A percentile compares a stretch with the other conserved stretches of the same genome.
Evolutionary conservation across 2,797 vertebrate genomes (phyloP).

Genomic region (Falco berigora): DNA sequence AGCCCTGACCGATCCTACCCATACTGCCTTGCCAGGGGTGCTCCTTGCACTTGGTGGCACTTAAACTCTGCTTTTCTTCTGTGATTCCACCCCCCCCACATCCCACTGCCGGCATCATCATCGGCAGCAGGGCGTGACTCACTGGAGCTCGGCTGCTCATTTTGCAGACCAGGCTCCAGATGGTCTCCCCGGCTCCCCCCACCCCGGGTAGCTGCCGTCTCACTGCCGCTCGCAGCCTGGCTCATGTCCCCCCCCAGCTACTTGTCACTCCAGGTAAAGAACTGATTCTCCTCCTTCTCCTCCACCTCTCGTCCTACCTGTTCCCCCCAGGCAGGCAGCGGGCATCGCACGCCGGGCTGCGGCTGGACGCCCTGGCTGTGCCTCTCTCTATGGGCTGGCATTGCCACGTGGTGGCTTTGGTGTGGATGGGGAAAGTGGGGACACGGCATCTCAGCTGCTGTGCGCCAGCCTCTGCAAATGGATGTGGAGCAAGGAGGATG

Average conservation of each 20-base stretch:
- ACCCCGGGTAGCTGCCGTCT: background rate
- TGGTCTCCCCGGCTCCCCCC: background rate
- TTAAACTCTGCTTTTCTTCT: background rate
- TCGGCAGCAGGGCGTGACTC: background rate
- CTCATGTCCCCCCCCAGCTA: background rate
- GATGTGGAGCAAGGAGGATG: background rate
- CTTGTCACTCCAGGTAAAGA: background rate
- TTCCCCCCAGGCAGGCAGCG: rapidly evolving
- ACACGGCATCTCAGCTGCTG: background rate
- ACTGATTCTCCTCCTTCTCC: background rate
- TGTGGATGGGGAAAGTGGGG: background rate
- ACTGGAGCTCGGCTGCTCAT: rapidly evolving
- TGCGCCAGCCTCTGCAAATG: background rate
- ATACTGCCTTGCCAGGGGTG: background rate
- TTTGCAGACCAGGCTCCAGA: background rate
- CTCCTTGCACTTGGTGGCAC: background rate
- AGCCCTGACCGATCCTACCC: no score
- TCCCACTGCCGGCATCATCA: background rate
- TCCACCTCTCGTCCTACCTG: background rate
- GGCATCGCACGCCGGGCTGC: rapidly evolving
- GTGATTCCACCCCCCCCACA: background rate
- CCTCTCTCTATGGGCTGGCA: rapidly evolving
- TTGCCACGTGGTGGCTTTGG: background rate
- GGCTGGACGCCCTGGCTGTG: background rate
- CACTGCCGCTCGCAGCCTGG: background rate